Percentiles rank a stretch among this genome's conserved stretches.
Evolutionary conservation across 2,888 invertebrate genomes (phyloP).

Genomic region (Eubasilissa splendida): DNA sequence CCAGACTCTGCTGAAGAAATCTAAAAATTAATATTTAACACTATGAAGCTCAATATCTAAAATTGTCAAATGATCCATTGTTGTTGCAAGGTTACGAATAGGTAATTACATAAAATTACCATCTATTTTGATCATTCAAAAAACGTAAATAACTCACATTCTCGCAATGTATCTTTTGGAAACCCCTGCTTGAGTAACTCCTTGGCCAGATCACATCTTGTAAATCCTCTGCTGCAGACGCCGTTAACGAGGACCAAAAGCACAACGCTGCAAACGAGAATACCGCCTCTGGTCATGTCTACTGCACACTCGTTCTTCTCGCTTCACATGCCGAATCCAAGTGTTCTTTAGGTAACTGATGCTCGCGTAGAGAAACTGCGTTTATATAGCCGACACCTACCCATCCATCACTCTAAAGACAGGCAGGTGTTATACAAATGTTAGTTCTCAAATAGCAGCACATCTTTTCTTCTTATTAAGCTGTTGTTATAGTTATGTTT

Average conservation of each 20-base stretch:
- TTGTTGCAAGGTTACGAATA: no score
- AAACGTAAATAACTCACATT: constrained; percentile 47
- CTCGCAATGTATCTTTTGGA: constrained; percentile 59
- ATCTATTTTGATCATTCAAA: no score
- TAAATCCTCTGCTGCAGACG: constrained; percentile 56
- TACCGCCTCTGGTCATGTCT: constrained; percentile 5
- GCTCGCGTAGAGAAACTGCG: not conserved
- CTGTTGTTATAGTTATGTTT: no score
- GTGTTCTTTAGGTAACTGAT: not conserved
- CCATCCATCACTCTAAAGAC: no score
- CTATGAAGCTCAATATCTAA: no score
- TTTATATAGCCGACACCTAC: not conserved
- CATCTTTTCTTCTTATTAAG: no score
- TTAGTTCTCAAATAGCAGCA: no score
- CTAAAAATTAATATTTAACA: no score
- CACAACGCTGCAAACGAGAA: constrained; percentile 10
- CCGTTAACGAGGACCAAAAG: not conserved
- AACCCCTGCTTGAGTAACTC: constrained; percentile 62
- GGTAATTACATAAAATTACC: no score
- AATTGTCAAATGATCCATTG: no score
- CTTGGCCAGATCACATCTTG: constrained; percentile 62
- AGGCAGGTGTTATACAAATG: no score
- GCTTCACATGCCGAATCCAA: constrained; percentile 4
- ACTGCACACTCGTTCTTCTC: not conserved
- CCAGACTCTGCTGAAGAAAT: no score